phyloP scores from a whole-genome alignment of 2,113 vertebrate species.

The Talpa occidentalis region DNA sequence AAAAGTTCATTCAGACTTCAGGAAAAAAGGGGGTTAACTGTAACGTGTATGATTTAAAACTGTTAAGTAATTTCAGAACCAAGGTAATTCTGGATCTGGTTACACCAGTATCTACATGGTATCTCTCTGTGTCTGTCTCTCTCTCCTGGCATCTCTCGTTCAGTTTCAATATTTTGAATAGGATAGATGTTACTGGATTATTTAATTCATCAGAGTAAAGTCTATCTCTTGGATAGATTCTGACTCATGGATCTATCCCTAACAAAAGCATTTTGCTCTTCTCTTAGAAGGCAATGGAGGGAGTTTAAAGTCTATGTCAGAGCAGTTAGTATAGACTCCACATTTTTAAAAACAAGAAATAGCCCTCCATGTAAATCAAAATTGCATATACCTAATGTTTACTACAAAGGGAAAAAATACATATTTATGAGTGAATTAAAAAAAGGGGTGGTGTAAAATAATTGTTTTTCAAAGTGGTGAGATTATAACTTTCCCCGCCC shows the following conservation, averaged over 20 bases:
- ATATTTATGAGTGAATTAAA: not conserved
- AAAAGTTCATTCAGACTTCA: not conserved
- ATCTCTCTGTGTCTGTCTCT: not conserved
- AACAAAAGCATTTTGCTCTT: not conserved
- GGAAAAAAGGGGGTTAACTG: not conserved
- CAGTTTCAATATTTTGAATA: not conserved
- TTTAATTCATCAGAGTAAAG: not conserved
- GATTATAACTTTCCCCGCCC: not conserved
- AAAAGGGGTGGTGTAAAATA: constrained; percentile 38
- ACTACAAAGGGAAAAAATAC: not conserved
- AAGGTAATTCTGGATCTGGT: not conserved
- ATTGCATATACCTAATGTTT: not conserved
- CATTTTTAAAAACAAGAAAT: constrained; percentile 27
- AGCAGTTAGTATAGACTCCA: not conserved
- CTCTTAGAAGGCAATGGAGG: not conserved
- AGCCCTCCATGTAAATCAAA: not conserved
- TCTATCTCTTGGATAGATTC: not conserved
- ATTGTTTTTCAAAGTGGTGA: constrained; percentile 7
- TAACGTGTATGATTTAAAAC: not conserved
- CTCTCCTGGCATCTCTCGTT: not conserved
- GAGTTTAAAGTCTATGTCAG: not conserved
- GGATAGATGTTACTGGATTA: not conserved
- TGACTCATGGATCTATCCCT: not conserved
- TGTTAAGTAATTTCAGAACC: not conserved
- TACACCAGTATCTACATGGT: not conserved